A percentile compares a stretch with the other conserved stretches of the same genome.
These are phyloP conservation scores for Andrena camellia DNA, from an alignment of 2,888 invertebrate genomes.

Conservation along the genomic window DNA sequence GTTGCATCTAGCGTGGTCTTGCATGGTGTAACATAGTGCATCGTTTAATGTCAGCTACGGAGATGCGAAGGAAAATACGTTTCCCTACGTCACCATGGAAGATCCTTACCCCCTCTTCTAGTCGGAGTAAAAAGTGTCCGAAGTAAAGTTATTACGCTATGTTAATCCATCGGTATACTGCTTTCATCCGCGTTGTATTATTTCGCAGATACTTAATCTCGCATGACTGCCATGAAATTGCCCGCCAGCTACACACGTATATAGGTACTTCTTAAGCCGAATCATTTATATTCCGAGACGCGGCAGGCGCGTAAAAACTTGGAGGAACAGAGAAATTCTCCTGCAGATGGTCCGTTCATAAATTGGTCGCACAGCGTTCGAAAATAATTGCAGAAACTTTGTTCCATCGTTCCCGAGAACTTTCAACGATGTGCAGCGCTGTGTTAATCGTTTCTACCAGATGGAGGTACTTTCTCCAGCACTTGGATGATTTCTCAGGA, in stretches of 20 bases:
- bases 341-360: not conserved
- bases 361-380: not conserved
- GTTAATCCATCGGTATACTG: not conserved
- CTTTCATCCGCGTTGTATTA: not conserved
- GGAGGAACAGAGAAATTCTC: not conserved
- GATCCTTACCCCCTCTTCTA: not conserved
- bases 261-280: not conserved
- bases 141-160: too few relatives aligned
- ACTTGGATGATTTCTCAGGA: conserved; percentile 55
- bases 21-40: conserved; percentile 27
- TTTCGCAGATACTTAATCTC: not conserved
- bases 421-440: conserved; percentile 36
- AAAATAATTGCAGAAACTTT: conserved; percentile 26
- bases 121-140: too few relatives aligned
- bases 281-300: not conserved
- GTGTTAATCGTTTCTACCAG: conserved; percentile 54
- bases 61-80: not conserved
- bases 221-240: not conserved
- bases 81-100: not conserved
- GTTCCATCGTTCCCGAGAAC: conserved; percentile 22
- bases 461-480: conserved; percentile 63
- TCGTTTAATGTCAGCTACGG: not conserved
- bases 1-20: conserved; percentile 12
- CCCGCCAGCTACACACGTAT: too few relatives aligned
- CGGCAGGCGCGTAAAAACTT: not conserved